Conservation (phyloP, 37 sponge, comb jelly and placozoan genomes). For the Spongilla lacustris region DNA sequence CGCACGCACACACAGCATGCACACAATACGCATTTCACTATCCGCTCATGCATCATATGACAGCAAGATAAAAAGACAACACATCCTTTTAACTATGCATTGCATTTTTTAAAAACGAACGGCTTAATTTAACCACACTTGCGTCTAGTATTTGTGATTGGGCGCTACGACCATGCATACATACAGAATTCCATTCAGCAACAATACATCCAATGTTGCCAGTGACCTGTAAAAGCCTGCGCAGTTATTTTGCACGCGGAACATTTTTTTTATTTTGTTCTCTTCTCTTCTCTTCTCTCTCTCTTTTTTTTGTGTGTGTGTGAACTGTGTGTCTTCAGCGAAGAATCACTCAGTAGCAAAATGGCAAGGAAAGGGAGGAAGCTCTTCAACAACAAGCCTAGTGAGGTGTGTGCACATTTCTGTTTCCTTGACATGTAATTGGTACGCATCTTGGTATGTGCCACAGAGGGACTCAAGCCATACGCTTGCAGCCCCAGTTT, state of each 20-base stretch:
- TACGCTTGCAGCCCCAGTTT: background rate
- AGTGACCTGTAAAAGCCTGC: too few relatives aligned
- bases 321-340: slow-evolving; percentile 45
- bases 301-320: too few relatives aligned
- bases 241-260: too few relatives aligned
- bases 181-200: too few relatives aligned
- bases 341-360: slow-evolving; percentile 39
- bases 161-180: too few relatives aligned
- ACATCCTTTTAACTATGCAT: too few relatives aligned
- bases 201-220: too few relatives aligned
- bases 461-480: background rate
- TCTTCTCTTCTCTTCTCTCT: background rate
- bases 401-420: slow-evolving; percentile 42
- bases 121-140: background rate
- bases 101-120: too few relatives aligned
- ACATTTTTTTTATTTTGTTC: background rate
- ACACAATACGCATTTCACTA: too few relatives aligned
- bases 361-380: slow-evolving; percentile 57
- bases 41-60: too few relatives aligned
- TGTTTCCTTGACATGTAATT: background rate
- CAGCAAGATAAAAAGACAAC: too few relatives aligned
- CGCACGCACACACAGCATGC: background rate
- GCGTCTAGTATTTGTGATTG: background rate
- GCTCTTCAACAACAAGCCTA: slow-evolving; percentile 60
- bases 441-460: background rate